Conservation (phyloP, 2,113 vertebrate species). For the Ptychochromis oligacanthus region DNA sequence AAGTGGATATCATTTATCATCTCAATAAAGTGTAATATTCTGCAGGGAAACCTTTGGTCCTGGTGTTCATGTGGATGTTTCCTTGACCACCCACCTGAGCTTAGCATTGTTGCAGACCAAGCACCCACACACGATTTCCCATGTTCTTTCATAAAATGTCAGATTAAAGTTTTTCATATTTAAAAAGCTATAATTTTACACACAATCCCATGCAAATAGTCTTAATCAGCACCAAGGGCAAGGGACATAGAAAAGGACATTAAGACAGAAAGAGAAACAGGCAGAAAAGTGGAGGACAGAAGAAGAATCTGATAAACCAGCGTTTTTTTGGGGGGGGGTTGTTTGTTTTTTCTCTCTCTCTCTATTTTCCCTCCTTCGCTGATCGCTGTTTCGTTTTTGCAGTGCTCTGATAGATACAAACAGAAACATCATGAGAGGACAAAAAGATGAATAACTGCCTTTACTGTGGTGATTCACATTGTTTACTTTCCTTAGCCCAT, state of each 20-base stretch:
- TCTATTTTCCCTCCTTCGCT: not conserved
- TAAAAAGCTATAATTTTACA: not conserved
- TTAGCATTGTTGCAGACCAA: not conserved
- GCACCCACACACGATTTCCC: not conserved
- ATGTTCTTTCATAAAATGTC: not conserved
- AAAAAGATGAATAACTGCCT: not conserved
- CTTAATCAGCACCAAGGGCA: conserved; percentile 28
- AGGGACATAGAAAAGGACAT: not conserved
- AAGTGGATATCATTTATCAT: not conserved
- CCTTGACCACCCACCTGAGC: not conserved
- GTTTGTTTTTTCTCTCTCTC: not conserved
- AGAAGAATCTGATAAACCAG: not conserved
- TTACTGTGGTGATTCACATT: not conserved
- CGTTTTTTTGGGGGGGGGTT: not conserved
- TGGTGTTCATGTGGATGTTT: not conserved
- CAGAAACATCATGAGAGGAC: not conserved
- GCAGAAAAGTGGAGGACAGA: not conserved
- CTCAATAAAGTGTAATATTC: not conserved
- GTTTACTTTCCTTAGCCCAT: not conserved
- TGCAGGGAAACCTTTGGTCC: not conserved
- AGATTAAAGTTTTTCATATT: not conserved
- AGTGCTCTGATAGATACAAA: not conserved
- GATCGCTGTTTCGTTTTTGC: not conserved
- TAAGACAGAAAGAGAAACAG: not conserved
- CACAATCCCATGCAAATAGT: not conserved